Conservation (phyloP, 2,888 invertebrate species). For the Nymphalis polychloros region DNA sequence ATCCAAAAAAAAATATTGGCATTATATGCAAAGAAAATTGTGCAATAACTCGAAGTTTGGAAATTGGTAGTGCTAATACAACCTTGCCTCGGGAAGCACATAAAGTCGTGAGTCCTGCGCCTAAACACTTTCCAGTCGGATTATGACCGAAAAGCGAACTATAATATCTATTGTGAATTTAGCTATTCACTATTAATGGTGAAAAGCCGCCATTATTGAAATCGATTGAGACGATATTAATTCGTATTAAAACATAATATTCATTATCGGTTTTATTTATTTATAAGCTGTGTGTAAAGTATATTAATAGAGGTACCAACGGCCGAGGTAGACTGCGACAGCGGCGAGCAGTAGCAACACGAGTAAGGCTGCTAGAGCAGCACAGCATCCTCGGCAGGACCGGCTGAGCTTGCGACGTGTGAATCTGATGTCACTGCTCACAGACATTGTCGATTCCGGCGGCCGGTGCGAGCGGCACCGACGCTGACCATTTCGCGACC, state of each 20-base stretch:
- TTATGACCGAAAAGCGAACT: no score
- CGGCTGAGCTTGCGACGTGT: constrained; percentile 91
- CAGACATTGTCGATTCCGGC: constrained; percentile 91
- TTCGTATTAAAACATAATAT: neutral
- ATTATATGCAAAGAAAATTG: no score
- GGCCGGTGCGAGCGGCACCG: constrained; percentile 69
- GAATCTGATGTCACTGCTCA: constrained; percentile 94
- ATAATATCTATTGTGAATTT: no score
- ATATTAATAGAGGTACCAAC: constrained; percentile 67
- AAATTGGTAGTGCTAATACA: no score
- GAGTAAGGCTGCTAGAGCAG: constrained; percentile 91
- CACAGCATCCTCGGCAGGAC: constrained; percentile 93
- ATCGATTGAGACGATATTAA: no score
- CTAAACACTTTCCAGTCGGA: no score
- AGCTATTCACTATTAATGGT: no score
- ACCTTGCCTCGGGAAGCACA: no score
- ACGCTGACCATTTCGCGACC: constrained; percentile 64
- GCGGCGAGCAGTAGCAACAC: constrained; percentile 85
- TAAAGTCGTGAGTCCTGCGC: no score
- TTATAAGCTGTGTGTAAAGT: neutral
- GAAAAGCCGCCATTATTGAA: no score
- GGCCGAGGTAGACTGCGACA: constrained; percentile 83
- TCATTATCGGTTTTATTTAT: neutral
- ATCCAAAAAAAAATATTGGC: no score
- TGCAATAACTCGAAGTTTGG: no score